Conservation (phyloP, 2,888 invertebrate genomes). For the Cotesia congregata region DNA sequence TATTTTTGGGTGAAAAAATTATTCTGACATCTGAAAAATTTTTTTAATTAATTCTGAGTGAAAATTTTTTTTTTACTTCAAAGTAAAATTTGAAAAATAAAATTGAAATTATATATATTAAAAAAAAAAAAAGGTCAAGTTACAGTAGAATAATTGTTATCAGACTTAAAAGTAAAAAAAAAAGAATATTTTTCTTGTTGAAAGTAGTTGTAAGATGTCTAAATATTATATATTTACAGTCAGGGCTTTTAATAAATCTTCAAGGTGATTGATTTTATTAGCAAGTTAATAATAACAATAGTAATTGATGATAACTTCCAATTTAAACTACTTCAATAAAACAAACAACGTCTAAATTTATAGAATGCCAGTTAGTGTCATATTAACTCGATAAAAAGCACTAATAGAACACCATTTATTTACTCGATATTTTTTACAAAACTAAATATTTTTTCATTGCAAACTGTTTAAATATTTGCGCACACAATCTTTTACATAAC, state of each 20-base stretch:
- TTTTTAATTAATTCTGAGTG: too few species aligned
- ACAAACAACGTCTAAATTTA: too few species aligned
- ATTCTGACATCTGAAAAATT: too few species aligned
- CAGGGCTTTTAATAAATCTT: background rate
- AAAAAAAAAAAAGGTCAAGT: background rate
- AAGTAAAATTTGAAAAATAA: too few species aligned
- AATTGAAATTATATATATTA: background rate
- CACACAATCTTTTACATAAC: background rate
- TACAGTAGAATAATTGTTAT: background rate
- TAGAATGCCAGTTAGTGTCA: too few species aligned
- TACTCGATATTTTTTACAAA: too few species aligned
- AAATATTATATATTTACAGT: slow-evolving; percentile 1
- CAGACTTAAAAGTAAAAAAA: background rate
- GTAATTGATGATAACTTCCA: background rate
- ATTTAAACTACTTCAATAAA: too few species aligned
- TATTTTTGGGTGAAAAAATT: too few species aligned
- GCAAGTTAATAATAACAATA: background rate
- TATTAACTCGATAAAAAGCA: too few species aligned
- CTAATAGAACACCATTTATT: too few species aligned
- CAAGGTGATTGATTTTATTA: background rate
- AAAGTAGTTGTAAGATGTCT: background rate
- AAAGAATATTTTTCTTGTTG: background rate
- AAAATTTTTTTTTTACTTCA: too few species aligned
- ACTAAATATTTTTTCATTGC: background rate
- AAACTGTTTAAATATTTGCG: background rate